Conservation (phyloP, 2,113 vertebrate genomes). For the Chionis minor region DNA sequence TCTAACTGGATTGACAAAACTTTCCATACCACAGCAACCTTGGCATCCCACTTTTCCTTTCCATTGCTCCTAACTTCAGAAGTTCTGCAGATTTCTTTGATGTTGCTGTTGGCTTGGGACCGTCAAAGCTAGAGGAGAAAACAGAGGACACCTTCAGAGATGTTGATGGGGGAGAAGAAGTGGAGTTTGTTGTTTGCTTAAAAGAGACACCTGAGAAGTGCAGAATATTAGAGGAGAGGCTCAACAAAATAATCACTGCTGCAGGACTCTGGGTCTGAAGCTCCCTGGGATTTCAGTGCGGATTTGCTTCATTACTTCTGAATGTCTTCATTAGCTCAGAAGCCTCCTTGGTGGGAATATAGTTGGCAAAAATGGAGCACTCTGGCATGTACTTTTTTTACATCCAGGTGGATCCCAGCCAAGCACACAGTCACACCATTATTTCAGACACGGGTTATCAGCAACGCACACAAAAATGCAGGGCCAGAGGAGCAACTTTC, state of each 20-base stretch:
- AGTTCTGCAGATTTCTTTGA: not conserved
- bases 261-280: not conserved
- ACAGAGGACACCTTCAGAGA: not conserved
- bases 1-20: not conserved
- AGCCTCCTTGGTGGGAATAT: not conserved
- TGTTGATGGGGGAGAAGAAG: not conserved
- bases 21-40: not conserved
- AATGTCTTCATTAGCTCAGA: slow-evolving; percentile 1
- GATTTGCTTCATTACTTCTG: not conserved
- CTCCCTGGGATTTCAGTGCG: not conserved
- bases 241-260: not conserved
- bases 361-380: not conserved
- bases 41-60: not conserved
- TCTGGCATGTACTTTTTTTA: not conserved
- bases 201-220: not conserved
- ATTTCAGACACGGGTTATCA: slow-evolving; percentile 42
- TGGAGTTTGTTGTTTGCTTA: not conserved
- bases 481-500: not conserved
- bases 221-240: not conserved
- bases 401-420: not conserved
- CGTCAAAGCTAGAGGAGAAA: not conserved
- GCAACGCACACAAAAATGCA: not conserved
- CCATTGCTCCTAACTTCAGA: not conserved
- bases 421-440: not conserved
- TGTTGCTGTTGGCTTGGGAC: not conserved